Evolutionary conservation across 2,113 vertebrate genomes (phyloP), one percentile per base, ranked within the genome.

Genomic region (Poeciliopsis occidentalis): DNA sequence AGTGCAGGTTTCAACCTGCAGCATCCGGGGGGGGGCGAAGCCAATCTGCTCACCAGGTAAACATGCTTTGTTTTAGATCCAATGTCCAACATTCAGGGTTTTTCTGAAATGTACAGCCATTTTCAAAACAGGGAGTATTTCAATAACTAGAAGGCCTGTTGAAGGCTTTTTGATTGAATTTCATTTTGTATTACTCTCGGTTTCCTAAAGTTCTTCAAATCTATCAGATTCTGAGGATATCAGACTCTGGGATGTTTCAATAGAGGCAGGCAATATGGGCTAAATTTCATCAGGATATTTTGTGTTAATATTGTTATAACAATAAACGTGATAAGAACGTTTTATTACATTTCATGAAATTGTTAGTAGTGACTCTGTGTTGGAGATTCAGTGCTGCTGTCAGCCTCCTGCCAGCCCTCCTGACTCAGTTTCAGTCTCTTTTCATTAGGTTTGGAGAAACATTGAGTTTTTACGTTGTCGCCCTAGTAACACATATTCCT

Each of bases 41-140:
- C 4, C 76, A 75, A 86, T 88, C 82, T 91, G 83, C 80, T 54
- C 65, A 13, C 30, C 37, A 66, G 44, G 44, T 4, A 34, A 47
- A 75, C 75, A 70, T 22, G 61, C 32, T 57, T 19, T 51, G 12
- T 15, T 41, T 41, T 41, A 8, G 47, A 76, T n/a, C 64, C 37
- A 69, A 64, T 67, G 15, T 17, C 1, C 22, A 61, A 24, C 6
- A 12, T 44, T 63, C 19, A 54, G 1, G 30, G 32, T 69, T 37
- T 60, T 29, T 17, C n/a, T 30, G 12, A 51, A 78, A 66, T 8
- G 24, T 11, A 24, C 2, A 24, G 51, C 8, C 2, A 8, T 54
- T 54, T 10, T 54, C 2, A 54, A 24, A 54, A 11, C 34, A 37
- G 34, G 34, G 34, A 37, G 34, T 37, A 37, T 37, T 37, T 37